Evolutionary conservation across 2,113 vertebrate genomes (phyloP), one percentile per base, ranked within the genome.

Genomic region (Phyllostomus hastatus): DNA sequence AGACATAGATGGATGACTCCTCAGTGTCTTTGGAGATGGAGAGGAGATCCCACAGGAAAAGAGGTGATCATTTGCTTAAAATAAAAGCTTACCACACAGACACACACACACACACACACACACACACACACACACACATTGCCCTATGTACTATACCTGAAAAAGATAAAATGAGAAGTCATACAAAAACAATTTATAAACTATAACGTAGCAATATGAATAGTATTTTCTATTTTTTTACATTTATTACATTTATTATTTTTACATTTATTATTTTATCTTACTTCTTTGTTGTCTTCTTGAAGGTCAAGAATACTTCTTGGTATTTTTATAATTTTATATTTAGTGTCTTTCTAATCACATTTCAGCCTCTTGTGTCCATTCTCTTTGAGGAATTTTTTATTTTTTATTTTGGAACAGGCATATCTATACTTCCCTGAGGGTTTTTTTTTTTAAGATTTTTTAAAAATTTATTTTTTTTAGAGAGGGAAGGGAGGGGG

Each of bases 1-100:
- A 98, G 97, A n/a, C 95, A 92, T 88, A 98, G 97, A 97, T 97
- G 97, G 89, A 95, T 98, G 97, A 59, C 43, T 97, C 92, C 50
- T 94, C 1, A 20, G 87, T 97, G 91, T 96, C 75, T 79, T 96
- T 69, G 20, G 95, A 96, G 59, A 84, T 96, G 86, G 79, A 87
- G 91, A 95, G 33, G 96, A 90, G 90, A 94, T 96, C 73, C 52
- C 69, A 88, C 4, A 83, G 31, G 61, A 66, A 86, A 92, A 88
- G 20, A 69, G 61, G n/a, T 50, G n/a, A 92, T 88, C 26, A 61
- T 92, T 88, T 91, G 6, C 26, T 52, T 88, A 4, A 35, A 88
- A 26, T 14, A 59, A 61, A 81, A 41, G 52, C 4, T 31, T 10
- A 19, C 19, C 24, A 57, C 48, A 52, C 7, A 78, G 7, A 48